Conservation (phyloP, 2,797 vertebrate genomes). For the Gallirallus australis region DNA sequence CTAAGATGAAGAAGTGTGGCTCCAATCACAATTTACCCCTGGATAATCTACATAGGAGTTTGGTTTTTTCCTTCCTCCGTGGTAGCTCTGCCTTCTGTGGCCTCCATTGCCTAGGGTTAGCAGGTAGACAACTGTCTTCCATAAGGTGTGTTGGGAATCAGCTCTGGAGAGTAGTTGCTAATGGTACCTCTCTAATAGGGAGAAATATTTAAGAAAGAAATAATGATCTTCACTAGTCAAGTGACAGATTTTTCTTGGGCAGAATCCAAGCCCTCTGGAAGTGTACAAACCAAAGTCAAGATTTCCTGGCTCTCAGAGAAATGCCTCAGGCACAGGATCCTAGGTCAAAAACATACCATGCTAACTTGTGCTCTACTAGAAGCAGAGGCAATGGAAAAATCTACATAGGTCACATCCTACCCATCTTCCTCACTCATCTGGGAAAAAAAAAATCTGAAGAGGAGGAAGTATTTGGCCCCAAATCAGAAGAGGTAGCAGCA, state of each 20-base stretch:
- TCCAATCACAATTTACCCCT: neutral
- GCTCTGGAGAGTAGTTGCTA: neutral
- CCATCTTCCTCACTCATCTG: neutral
- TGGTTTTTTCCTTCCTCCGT: neutral
- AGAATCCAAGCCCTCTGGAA: neutral
- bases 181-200: neutral
- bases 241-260: neutral
- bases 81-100: neutral
- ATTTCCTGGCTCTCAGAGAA: neutral
- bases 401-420: neutral
- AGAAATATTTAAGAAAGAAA: neutral
- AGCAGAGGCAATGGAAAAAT: neutral
- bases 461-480: neutral
- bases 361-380: neutral
- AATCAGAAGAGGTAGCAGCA: neutral
- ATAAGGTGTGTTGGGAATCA: neutral
- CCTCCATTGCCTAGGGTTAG: neutral
- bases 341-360: neutral
- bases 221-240: neutral
- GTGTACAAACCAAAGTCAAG: neutral
- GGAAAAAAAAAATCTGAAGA: neutral
- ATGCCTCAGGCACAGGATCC: neutral
- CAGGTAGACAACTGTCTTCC: neutral
- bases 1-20: neutral
- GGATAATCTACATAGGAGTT: neutral